These are phyloP conservation scores for Caenorhabditis briggsae DNA, from an alignment of 1,140 invertebrate genomes.

Conservation along the genomic window DNA sequence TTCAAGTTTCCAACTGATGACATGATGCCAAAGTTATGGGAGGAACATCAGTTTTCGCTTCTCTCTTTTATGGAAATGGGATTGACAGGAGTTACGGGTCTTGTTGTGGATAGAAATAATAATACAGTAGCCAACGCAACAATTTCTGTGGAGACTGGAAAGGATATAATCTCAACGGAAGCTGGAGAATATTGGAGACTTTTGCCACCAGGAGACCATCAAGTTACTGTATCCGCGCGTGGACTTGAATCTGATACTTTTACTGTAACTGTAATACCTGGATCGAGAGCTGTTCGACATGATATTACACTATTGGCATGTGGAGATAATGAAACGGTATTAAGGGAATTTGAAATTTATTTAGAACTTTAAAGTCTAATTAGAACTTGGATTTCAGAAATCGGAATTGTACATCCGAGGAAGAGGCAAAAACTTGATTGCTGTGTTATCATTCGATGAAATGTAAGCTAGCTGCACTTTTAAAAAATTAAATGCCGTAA, in stretches of 20 bases:
- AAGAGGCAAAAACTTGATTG: constrained; percentile 48
- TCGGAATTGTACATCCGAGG: constrained; percentile 31
- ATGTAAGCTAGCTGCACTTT: constrained; percentile 6
- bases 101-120: constrained; percentile 86
- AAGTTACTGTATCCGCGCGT: constrained; percentile 79
- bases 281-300: neutral
- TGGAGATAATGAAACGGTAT: constrained; percentile 47
- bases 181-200: constrained; percentile 94
- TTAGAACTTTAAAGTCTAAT: too few relatives aligned
- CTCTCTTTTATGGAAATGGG: constrained; percentile 89
- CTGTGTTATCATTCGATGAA: constrained; percentile 40
- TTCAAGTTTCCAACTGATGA: constrained; percentile 87
- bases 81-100: constrained; percentile 88
- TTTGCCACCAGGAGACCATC: constrained; percentile 88
- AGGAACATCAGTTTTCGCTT: constrained; percentile 88
- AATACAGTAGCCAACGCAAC: constrained; percentile 84
- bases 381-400: constrained; percentile 8
- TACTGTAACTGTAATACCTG: constrained; percentile 15
- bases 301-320: constrained; percentile 46
- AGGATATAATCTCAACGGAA: constrained; percentile 83
- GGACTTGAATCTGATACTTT: constrained; percentile 32
- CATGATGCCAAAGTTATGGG: constrained; percentile 87
- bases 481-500: neutral
- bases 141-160: constrained; percentile 84
- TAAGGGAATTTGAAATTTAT: neutral